Evolutionary conservation across 2,113 vertebrate genomes (phyloP).

Genomic region (Parotia lawesii): DNA sequence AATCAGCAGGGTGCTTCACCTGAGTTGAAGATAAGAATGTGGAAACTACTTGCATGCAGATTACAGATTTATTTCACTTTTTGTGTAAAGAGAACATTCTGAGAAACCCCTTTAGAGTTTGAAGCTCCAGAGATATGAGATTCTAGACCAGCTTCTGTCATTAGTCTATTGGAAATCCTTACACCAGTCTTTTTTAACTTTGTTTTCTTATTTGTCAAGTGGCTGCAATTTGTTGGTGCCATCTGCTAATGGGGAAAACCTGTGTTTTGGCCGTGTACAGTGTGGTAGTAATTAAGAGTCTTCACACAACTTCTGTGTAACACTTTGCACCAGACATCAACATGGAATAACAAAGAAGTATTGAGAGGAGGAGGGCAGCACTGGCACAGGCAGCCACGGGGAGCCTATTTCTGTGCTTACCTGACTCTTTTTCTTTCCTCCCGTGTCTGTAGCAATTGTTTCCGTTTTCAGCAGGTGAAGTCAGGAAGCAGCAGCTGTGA

Average conservation of each 20-base stretch:
- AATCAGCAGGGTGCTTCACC: neutral
- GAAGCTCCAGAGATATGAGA: neutral
- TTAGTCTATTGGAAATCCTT: neutral
- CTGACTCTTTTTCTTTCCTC: neutral
- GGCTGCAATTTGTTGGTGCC: neutral
- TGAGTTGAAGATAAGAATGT: neutral
- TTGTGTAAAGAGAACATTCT: neutral
- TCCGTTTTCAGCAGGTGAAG: neutral
- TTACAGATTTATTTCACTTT: neutral
- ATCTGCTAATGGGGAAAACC: neutral
- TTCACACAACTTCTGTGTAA: too few species aligned
- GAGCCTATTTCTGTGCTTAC: neutral
- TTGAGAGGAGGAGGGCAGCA: neutral
- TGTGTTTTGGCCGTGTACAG: neutral
- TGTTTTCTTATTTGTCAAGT: neutral
- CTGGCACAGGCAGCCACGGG: rapidly evolving
- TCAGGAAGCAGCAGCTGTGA: neutral
- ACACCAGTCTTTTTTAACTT: neutral
- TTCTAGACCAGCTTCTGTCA: neutral
- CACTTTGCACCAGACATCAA: neutral
- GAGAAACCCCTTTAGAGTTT: neutral
- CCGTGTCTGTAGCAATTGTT: rapidly evolving
- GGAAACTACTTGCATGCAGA: neutral
- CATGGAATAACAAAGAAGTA: neutral
- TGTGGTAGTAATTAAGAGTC: neutral